phyloP scores from a whole-genome alignment of 30 jellyfish, hydroid and myxozoan species.

The Chrysaora quinquecirrha region DNA sequence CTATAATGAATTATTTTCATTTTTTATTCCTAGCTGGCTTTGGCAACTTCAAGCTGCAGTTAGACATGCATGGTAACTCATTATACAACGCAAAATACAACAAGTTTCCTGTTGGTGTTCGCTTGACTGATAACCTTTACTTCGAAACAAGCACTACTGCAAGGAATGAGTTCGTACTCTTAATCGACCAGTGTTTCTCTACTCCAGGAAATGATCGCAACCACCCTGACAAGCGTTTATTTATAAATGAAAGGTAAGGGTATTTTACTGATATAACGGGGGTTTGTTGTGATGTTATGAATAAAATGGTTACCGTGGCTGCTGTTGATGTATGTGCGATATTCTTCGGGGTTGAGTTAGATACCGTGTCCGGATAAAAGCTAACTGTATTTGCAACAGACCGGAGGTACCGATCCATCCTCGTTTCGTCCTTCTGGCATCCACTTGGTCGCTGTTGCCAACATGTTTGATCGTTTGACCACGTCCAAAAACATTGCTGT shows the following conservation, averaged over 20 bases:
- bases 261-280: background rate
- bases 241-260: slow-evolving; percentile 56
- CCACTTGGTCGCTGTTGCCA: too few relatives aligned
- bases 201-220: slow-evolving; percentile 48
- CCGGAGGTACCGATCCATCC: too few relatives aligned
- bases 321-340: too few relatives aligned
- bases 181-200: slow-evolving; percentile 39
- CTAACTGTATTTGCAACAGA: too few relatives aligned
- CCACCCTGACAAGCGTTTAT: slow-evolving; percentile 9
- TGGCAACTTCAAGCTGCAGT: slow-evolving; percentile 27
- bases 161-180: background rate
- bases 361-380: too few relatives aligned
- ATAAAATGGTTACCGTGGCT: too few relatives aligned
- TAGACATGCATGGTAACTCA: slow-evolving; percentile 16
- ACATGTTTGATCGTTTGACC: too few relatives aligned
- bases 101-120: slow-evolving; percentile 35
- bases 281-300: too few relatives aligned
- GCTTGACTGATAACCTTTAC: slow-evolving; percentile 21
- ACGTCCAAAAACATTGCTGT: too few relatives aligned
- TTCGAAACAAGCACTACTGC: slow-evolving; percentile 60
- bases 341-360: too few relatives aligned
- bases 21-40: slow-evolving; percentile 60
- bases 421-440: too few relatives aligned
- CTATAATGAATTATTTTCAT: too few relatives aligned
- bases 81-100: slow-evolving; percentile 15